Conservation (phyloP, 2,113 vertebrate species). For the Ceuthmochares aereus region DNA sequence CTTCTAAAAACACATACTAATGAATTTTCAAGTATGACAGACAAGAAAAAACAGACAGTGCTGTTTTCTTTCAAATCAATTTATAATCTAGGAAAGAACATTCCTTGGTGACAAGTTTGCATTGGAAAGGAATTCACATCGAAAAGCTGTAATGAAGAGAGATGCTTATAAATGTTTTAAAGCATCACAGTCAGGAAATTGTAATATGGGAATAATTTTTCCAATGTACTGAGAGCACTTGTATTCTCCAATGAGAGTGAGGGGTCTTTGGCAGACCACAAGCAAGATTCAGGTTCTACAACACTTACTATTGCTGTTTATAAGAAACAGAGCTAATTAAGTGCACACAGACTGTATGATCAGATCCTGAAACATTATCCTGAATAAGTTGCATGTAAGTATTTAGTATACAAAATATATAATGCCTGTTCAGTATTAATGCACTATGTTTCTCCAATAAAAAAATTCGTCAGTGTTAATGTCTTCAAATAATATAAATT, state of each 20-base stretch:
- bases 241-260: background rate
- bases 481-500: constrained; percentile 62
- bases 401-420: background rate
- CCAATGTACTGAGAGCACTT: background rate
- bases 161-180: background rate
- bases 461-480: constrained; percentile 25
- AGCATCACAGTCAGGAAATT: background rate
- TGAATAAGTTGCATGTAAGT: background rate
- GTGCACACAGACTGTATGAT: background rate
- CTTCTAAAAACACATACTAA: constrained; percentile 44
- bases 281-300: background rate
- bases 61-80: constrained; percentile 17
- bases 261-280: background rate
- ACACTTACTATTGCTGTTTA: background rate
- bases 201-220: background rate
- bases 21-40: constrained; percentile 17
- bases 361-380: background rate
- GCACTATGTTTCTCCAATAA: background rate
- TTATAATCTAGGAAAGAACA: constrained; percentile 24
- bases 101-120: background rate
- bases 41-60: background rate
- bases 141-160: background rate
- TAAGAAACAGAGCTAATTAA: background rate
- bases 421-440: too few relatives aligned
- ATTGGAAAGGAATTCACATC: constrained; percentile 22